Base-by-base conservation (phyloP, 2,888 invertebrate species). In the Plagodis dolabraria region DNA sequence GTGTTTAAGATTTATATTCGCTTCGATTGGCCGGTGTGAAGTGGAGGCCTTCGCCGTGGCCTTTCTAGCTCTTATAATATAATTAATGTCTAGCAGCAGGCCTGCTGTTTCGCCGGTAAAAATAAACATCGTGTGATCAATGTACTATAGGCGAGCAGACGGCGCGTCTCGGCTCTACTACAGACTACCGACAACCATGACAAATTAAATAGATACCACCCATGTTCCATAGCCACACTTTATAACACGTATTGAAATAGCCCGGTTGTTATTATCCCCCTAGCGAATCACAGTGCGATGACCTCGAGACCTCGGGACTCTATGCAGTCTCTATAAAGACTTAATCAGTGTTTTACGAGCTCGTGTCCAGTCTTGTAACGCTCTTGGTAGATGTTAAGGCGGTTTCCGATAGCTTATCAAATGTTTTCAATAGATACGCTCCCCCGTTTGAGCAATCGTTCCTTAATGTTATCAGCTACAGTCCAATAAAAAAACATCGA, bases 21-120 rank as follows among this genome's bases (percentile, higher is more conserved):
- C 63, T 67, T 44, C 44, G 57, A 63, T 62, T 57, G 60, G 48
- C 62, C 53, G 42, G 53, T 46, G 69, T 65, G 61, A 70, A 75
- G 70, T 69, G 68, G 64, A 77, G 80, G 79, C 85, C 87, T 88
- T 87, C 83, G 75, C 84, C 85, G 75, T 86, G 88, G 83, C 85
- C 84, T 87, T 85, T 80, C 79, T 76, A 83, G 75, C 76, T 75
- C 71, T 80, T 79, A 82, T 79, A 83, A 89, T 79, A 82, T 79
- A 83, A 89, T 86, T 80, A 81, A 77, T 58, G 43, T 43, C 70
- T 68, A 69, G 51, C 60, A 65, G 69, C 72, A 70, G 70, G 73
- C 69, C 68, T 69, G 69, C 58, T 75, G 63, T 71, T 69, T 63
- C 53, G 74, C 65, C 68, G 75, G 72, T 83, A 84, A 82, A 86